A percentile compares a stretch with the other conserved stretches of the same genome.
Conservation (phyloP, 2,113 vertebrate genomes). For the Odontophorus gujanensis region DNA sequence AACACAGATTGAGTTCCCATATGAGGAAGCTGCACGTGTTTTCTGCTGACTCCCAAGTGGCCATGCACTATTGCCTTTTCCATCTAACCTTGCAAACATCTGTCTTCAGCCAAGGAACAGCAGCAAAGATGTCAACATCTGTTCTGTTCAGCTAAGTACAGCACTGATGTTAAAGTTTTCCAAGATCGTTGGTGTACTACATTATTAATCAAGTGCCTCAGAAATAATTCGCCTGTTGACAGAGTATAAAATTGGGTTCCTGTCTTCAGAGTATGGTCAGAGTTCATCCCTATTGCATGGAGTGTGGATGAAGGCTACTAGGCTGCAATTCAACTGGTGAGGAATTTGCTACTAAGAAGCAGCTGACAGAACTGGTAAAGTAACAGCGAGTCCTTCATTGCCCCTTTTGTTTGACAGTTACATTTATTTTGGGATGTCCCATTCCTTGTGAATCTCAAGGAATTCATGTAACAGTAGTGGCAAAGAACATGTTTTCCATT, state of each 20-base stretch:
- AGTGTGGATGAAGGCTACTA: neutral
- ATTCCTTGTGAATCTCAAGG: neutral
- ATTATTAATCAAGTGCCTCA: slow-evolving; percentile 52
- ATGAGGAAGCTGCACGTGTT: rapidly evolving
- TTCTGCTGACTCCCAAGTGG: neutral
- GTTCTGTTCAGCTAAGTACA: slow-evolving; percentile 30
- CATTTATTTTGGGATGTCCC: neutral
- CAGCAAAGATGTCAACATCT: slow-evolving; percentile 41
- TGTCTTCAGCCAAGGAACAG: slow-evolving; percentile 56
- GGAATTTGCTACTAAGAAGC: neutral
- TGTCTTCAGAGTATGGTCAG: neutral
- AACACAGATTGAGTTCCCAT: neutral
- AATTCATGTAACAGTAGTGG: neutral
- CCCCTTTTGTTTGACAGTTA: neutral
- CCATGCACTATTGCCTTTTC: slow-evolving; percentile 1
- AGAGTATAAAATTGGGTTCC: neutral
- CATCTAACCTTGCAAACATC: slow-evolving; percentile 48
- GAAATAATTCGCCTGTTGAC: slow-evolving; percentile 44
- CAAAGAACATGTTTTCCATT: neutral
- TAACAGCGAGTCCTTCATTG: neutral
- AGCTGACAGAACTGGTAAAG: neutral
- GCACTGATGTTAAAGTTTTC: slow-evolving; percentile 36
- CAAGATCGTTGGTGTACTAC: slow-evolving; percentile 20
- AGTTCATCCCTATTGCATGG: neutral
- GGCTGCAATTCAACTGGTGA: neutral